Conservation (phyloP, 2,113 vertebrate genomes). For the Tamias sibiricus region DNA sequence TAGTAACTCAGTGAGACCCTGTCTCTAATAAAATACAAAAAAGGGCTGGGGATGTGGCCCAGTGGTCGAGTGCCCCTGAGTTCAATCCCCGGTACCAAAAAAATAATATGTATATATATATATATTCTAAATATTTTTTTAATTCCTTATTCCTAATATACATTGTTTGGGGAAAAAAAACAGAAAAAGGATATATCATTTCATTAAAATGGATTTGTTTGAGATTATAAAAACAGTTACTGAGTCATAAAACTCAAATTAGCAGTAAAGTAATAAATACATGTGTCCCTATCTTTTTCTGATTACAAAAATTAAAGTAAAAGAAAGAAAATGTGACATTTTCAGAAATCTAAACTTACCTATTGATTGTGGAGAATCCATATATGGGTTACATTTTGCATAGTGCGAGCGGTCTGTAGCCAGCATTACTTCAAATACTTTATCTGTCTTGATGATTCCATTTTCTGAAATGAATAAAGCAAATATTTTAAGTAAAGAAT, state of each 20-base stretch:
- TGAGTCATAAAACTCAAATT: conserved; percentile 47
- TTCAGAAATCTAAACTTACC: conserved; percentile 87
- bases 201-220: conserved; percentile 30
- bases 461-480: conserved; percentile 91
- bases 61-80: no score
- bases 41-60: no score
- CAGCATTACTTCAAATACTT: conserved; percentile 99
- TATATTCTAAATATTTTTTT: not conserved
- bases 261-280: not conserved
- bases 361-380: conserved; percentile 99
- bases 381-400: conserved; percentile 98
- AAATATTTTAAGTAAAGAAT: conserved; percentile 60
- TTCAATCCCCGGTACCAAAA: no score
- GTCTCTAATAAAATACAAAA: no score
- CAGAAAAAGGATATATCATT: conserved; percentile 14
- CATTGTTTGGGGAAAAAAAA: not conserved
- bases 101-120: no score
- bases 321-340: conserved; percentile 14
- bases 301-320: conserved; percentile 56
- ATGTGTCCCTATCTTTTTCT: not conserved
- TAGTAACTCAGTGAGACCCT: no score
- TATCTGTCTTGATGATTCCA: conserved; percentile 99
- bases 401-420: conserved; percentile 96
- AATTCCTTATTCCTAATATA: conserved; percentile 13
- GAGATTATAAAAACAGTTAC: not conserved